These are phyloP conservation scores for Cheilosia variabilis DNA, from an alignment of 2,888 invertebrate genomes.

Conservation along the genomic window DNA sequence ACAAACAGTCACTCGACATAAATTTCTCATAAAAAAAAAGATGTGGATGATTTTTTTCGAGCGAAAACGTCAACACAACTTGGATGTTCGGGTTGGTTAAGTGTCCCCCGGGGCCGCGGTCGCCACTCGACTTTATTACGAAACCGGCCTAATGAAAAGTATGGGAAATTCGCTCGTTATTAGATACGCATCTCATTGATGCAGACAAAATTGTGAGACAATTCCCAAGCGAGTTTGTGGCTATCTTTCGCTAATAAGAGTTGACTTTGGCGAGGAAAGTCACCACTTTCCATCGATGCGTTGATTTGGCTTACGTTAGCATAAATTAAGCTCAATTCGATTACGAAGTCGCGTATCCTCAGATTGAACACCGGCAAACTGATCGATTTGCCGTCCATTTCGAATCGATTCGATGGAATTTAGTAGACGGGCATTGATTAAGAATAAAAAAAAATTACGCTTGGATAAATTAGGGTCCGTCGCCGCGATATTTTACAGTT, in stretches of 20 bases:
- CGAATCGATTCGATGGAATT: constrained; percentile 23
- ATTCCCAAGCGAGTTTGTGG: constrained; percentile 2
- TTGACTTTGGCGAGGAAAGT: constrained; percentile 6
- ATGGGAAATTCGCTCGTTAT: constrained; percentile 51
- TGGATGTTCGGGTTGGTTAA: constrained; percentile 10
- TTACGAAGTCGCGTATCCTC: constrained; percentile 12
- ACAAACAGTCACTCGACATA: constrained; percentile 28
- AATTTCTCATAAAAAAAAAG: constrained; percentile 27
- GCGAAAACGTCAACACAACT: constrained; percentile 13
- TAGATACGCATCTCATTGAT: constrained; percentile 41
- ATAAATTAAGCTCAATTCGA: constrained; percentile 27
- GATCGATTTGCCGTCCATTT: constrained; percentile 34
- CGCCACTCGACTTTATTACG: constrained; percentile 17
- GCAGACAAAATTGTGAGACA: constrained; percentile 3
- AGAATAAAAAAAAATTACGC: constrained; percentile 7
- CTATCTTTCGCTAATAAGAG: not conserved
- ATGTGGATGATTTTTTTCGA: not conserved
- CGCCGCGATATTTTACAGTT: constrained; percentile 30
- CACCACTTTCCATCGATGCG: constrained; percentile 16
- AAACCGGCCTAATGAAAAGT: constrained; percentile 29
- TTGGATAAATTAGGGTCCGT: constrained; percentile 1
- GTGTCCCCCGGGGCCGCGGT: constrained; percentile 31
- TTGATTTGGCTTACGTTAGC: constrained; percentile 14
- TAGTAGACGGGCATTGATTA: constrained; percentile 61
- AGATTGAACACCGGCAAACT: not conserved